phyloP scores from a whole-genome alignment of 2,113 vertebrate species.

The Urocynchramus pylzowi region DNA sequence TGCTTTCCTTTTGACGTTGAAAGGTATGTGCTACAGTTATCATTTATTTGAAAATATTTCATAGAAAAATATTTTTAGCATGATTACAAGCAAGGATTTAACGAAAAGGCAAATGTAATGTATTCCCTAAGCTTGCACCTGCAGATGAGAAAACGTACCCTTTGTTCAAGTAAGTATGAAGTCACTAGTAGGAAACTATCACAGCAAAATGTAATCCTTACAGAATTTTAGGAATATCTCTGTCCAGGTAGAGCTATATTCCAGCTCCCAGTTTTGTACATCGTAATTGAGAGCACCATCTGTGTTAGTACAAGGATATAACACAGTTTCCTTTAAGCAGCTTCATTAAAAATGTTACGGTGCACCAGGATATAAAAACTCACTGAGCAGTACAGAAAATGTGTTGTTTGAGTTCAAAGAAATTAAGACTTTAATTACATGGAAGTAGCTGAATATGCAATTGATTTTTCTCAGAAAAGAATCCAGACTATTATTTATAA shows the following conservation, averaged over 20 bases:
- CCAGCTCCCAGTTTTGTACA: neutral
- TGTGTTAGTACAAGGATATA: neutral
- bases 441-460: neutral
- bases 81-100: neutral
- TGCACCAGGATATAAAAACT: neutral
- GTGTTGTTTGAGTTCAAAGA: constrained; percentile 21
- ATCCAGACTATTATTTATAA: neutral
- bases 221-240: neutral
- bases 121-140: neutral
- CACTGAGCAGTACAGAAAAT: neutral
- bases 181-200: neutral
- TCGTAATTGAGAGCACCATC: constrained; percentile 28
- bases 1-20: constrained; percentile 97
- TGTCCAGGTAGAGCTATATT: neutral
- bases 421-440: constrained; percentile 13
- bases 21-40: constrained; percentile 78
- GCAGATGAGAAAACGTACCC: neutral
- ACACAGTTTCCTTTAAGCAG: neutral
- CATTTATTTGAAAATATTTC: neutral
- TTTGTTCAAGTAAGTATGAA: neutral
- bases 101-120: neutral
- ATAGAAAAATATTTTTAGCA: neutral
- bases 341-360: neutral
- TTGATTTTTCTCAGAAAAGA: constrained; percentile 22
- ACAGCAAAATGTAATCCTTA: neutral